Base-by-base conservation (phyloP, 2,113 vertebrate genomes). In the Apeltes quadracus region DNA sequence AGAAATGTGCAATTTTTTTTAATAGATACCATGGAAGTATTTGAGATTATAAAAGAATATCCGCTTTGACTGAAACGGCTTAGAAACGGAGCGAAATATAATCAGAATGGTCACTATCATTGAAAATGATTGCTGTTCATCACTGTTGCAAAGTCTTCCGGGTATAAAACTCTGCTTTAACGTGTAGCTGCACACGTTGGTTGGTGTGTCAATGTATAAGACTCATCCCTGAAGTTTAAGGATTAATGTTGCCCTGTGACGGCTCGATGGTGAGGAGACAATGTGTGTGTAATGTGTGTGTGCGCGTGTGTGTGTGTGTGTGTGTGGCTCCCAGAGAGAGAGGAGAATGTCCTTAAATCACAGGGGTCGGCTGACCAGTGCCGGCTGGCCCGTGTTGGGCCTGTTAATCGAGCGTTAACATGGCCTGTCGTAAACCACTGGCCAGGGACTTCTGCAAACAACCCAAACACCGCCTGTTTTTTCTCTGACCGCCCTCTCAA, bases 381-480 rank as follows among this genome's bases (percentile, higher is more conserved):
- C 83, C 78, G 76, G 69, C 88, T 86, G 85, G 89, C 75, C 82
- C 80, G 59, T 84, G 84, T 77, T 85, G 72, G 79, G 80, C 80
- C 84, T 84, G 89, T 88, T 90, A 91, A 92, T 90, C 83, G 72
- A 90, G 89, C 89, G 87, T 91, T 92, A 91, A 92, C 87, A 88
- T 66, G 61, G 80, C 48, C 80, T 63, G 82, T 87, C 88, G 87
- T 91, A 92, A 93, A 93, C 81, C 82, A 79, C 75, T 34, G 61
- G 69, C 54, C 78, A 54, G 77, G 63, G 83, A 87, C 79, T 87
- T 85, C 82, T 59, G 82, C 88, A 90, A 90, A 89, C 85, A 88
- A 46, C 83, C 75, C 55, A 50, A 72, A 72, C 51, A 56, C 48
- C 55, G n/a, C 11, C 32, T 62, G 39, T 57, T 69, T 36, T 81